Evolutionary conservation across 1,140 invertebrate genomes (phyloP), one percentile per base, ranked within the genome.

Genomic region (Drosophila ercepeae): DNA sequence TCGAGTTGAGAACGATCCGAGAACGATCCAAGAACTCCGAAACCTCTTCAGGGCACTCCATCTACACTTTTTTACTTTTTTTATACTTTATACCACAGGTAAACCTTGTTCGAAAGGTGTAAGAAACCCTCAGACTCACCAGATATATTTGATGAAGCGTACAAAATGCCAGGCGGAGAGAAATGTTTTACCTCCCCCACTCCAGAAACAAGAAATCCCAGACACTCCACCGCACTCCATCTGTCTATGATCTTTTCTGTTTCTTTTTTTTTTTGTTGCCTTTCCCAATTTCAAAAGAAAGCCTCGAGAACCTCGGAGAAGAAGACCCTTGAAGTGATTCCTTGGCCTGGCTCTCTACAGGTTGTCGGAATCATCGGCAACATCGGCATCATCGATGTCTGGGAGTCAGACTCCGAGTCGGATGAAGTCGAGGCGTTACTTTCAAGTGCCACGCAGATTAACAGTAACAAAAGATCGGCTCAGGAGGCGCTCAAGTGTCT

Each of bases 71-170:
- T 44, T 25, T n/a, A 32, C n/a, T 21, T 55, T 25, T 32, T 36
- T 7, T 18, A 25, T 4, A 11, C 7, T 13, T n/a, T n/a, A 36
- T 27, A 14, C 49, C 50, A 67, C 81, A 84, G 81, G 81, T 84
- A 84, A 86, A 86, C 81, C 59, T 39, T 32, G 58, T 14, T 61
- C 55, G 71, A 86, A 52, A 86, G 82, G 81, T 86, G 81, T 84
- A 84, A 86, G 81, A 84, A 82, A 63, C 74, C 59, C 49, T 46
- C 14, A 32, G 45, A 58, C 71, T 81, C 73, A 11, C 11, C 29
- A 74, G 65, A 84, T 44, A 86, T 60, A 72, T 78, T 86, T 78
- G 72, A 81, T 84, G 72, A 81, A 86, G 81, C 81, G 82, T 84
- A 84, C 76, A 81, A 84, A 84, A 84, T 84, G 72, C 81, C 58